Conservation (phyloP, 2,797 vertebrate genomes). For the Poecilia picta region DNA sequence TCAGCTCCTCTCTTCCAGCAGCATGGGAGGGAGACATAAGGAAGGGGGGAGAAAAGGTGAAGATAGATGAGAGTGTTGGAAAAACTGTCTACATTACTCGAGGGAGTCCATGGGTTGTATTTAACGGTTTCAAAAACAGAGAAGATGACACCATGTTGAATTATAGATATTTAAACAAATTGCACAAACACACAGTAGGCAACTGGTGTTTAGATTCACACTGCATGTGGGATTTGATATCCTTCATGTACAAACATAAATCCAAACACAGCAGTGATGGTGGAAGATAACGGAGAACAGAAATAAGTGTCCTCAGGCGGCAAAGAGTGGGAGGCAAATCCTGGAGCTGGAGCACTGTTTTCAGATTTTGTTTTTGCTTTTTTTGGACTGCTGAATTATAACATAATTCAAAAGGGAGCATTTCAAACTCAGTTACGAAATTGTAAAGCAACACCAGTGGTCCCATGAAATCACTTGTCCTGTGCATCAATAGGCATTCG, state of each 20-base stretch:
- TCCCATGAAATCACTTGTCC: neutral
- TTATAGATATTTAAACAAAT: conserved; percentile 15
- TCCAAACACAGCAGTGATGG: conserved; percentile 18
- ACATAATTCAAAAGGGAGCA: neutral
- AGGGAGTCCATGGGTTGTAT: conserved; percentile 4
- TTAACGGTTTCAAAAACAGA: conserved; percentile 19
- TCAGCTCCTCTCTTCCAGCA: conserved; percentile 44
- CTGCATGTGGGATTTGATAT: conserved; percentile 9
- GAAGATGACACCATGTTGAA: conserved; percentile 14
- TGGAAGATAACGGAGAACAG: conserved; percentile 29
- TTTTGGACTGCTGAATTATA: neutral
- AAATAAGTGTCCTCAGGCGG: conserved; percentile 43
- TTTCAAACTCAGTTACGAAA: neutral
- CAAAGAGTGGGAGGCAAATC: conserved; percentile 44
- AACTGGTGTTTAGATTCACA: conserved; percentile 14
- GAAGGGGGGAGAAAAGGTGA: conserved; percentile 20
- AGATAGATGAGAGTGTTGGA: conserved; percentile 53
- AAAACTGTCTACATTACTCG: conserved; percentile 44
- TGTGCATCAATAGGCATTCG: neutral
- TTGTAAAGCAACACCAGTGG: neutral
- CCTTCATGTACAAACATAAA: conserved; percentile 17
- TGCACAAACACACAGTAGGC: conserved; percentile 3
- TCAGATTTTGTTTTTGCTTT: conserved; percentile 10
- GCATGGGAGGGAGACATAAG: conserved; percentile 31
- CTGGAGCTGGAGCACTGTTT: conserved; percentile 17